A percentile compares a stretch with the other conserved stretches of the same genome.
phyloP scores from a whole-genome alignment of 2,888 invertebrate genomes.

The Elysia crispata region DNA sequence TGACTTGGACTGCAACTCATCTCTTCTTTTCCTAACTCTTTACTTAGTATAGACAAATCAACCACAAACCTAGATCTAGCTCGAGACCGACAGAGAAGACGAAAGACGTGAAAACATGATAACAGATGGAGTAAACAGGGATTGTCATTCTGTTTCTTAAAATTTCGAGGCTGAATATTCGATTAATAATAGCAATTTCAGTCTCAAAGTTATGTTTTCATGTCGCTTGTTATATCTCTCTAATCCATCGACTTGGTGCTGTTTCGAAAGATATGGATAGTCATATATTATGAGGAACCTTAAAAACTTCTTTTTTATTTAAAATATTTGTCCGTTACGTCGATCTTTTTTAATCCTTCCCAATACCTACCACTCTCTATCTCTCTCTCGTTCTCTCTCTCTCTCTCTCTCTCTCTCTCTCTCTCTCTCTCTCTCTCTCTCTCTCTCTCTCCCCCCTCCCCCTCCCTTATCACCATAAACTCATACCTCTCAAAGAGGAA shows the following conservation, averaged over 20 bases:
- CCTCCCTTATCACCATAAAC: not conserved
- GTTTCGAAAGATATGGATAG: no score
- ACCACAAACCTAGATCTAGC: no score
- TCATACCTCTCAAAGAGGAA: no score
- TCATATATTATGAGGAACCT: no score
- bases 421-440: not conserved
- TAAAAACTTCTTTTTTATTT: constrained; percentile 10
- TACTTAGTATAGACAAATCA: no score
- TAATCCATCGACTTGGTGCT: no score
- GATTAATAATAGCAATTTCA: no score
- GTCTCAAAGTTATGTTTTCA: no score
- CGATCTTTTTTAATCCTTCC: constrained; percentile 12
- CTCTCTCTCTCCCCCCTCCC: not conserved
- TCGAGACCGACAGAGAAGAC: no score
- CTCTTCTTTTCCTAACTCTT: not conserved
- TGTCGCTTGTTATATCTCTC: no score
- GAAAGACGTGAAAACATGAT: no score
- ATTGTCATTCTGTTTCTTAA: constrained; percentile 1
- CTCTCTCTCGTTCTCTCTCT: not conserved
- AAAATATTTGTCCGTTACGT: not conserved
- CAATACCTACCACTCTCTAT: not conserved
- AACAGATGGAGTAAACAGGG: no score
- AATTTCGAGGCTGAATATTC: not conserved
- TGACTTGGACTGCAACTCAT: not conserved
- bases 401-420: constrained; percentile 3